Percentiles rank a stretch among this genome's conserved stretches.
Conservation (phyloP, 2,797 vertebrate species). For the Fistularia commersonii region DNA sequence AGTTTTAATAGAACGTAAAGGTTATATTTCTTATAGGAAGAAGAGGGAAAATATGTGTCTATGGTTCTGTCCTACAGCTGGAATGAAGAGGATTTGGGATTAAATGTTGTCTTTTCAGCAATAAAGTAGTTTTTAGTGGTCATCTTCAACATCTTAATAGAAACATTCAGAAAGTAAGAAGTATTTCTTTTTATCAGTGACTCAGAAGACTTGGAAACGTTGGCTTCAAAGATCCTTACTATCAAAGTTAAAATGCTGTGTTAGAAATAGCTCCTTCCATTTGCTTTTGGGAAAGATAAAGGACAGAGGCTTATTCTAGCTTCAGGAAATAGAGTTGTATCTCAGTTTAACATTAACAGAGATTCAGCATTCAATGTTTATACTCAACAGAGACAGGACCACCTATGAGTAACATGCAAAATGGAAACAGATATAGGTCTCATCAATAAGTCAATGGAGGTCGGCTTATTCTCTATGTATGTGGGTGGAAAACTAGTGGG, state of each 20-base stretch:
- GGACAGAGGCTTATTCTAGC: conserved; percentile 34
- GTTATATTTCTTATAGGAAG: conserved; percentile 49
- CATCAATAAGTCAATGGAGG: conserved; percentile 52
- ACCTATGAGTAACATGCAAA: conserved; percentile 40
- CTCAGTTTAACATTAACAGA: conserved; percentile 41
- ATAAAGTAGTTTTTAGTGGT: conserved; percentile 1
- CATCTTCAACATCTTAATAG: not conserved
- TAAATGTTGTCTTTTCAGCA: conserved; percentile 16
- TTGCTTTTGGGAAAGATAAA: conserved; percentile 30
- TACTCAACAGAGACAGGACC: conserved; percentile 30
- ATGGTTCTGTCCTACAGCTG: conserved; percentile 19
- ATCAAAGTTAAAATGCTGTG: too few species aligned
- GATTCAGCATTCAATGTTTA: conserved; percentile 52
- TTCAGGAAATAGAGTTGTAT: conserved; percentile 47
- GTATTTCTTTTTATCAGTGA: conserved; percentile 17
- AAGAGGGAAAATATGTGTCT: conserved; percentile 24
- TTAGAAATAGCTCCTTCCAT: conserved; percentile 20
- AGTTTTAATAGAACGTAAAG: conserved; percentile 59
- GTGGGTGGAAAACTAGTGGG: conserved; percentile 24
- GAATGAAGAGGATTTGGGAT: conserved; percentile 25
- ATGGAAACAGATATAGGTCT: conserved; percentile 32
- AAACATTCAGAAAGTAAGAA: conserved; percentile 6
- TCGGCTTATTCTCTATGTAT: conserved; percentile 37
- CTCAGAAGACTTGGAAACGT: conserved; percentile 21
- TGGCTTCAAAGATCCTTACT: too few species aligned